Percentiles rank a stretch among this genome's conserved stretches.
Conservation (phyloP, 2,113 vertebrate genomes). For the Cephalopterus ornatus region DNA sequence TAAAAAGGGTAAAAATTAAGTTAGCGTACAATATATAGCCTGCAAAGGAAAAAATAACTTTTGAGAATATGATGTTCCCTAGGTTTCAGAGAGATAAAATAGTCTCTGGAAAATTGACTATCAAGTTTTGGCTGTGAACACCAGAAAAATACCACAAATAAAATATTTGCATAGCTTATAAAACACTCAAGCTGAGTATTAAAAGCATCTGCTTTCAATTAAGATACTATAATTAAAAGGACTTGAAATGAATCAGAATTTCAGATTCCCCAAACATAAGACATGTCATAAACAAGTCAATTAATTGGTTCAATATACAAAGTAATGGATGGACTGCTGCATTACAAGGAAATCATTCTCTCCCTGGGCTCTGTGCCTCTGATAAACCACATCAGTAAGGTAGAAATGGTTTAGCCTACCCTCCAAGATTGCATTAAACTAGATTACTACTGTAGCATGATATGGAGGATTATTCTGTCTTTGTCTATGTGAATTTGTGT, state of each 20-base stretch:
- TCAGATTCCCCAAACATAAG: conserved; percentile 60
- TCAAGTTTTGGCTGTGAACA: conserved; percentile 58
- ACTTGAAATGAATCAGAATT: conserved; percentile 67
- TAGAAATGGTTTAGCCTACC: conserved; percentile 28
- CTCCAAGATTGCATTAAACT: conserved; percentile 14
- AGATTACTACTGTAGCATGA: conserved; percentile 15
- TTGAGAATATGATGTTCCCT: background rate
- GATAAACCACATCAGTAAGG: conserved; percentile 39
- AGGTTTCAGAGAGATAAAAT: conserved; percentile 54
- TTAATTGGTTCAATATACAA: conserved; percentile 53
- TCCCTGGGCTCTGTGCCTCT: background rate
- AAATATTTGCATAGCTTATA: conserved; percentile 73
- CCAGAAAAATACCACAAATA: conserved; percentile 69
- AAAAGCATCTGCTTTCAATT: conserved; percentile 72
- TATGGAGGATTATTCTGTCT: background rate
- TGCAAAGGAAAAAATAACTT: background rate
- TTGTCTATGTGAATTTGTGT: background rate
- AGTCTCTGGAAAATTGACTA: conserved; percentile 54
- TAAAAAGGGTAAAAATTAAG: background rate
- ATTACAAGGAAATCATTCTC: conserved; percentile 43
- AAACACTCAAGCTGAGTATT: conserved; percentile 68
- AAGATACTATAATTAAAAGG: conserved; percentile 70
- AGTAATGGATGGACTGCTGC: conserved; percentile 33
- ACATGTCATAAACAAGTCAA: conserved; percentile 56
- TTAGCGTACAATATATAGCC: background rate